Evolutionary conservation across 2,797 vertebrate genomes (phyloP), one percentile per base, ranked within the genome.

Genomic region (Enteromius viviparus): DNA sequence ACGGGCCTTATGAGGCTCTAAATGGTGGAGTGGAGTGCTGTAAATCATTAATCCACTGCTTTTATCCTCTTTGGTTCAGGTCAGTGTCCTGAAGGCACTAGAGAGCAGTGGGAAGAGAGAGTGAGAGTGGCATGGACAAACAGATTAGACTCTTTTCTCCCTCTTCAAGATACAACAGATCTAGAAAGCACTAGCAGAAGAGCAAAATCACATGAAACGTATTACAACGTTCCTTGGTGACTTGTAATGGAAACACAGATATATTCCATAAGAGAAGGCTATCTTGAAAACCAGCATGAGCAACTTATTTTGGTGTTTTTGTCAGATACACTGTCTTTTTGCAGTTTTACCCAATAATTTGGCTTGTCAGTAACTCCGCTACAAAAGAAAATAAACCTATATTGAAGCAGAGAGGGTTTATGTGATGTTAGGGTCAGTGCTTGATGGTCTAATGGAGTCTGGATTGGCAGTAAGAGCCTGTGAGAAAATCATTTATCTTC

Each of bases 1-100:
- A 89, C 90, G 1, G 65, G 84, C 90, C 92, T 93, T 93, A 93
- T 90, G 92, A 91, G 92, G 89, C 88, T 92, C 89, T 94, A 94
- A 94, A 94, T 95, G 91, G 91, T 89, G 76, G 84, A 87, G 90
- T 90, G 90, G 81, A 90, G 88, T 34, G 55, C 19, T 94, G 92
- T 89, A 87, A 94, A 94, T 94, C 91, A 93, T 95, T 95, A 89
- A 95, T 94, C 89, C 80, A 87, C 81, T 90, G 91, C 92, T 94
- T 94, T 94, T 93, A 94, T 91, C 85, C 91, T 70, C 89, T 91
- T 91, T 91, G 90, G 90, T 93, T 90, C 87, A 92, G 91, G 92
- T 94, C 92, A 89, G 89, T 87, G 91, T 94, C 92, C 90, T 92
- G 83, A 80, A 86, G 80, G 80, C 76, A 76, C 68, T 79, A 5